Conservation (phyloP, 2,113 vertebrate genomes). For the Pangasianodon gigas region DNA sequence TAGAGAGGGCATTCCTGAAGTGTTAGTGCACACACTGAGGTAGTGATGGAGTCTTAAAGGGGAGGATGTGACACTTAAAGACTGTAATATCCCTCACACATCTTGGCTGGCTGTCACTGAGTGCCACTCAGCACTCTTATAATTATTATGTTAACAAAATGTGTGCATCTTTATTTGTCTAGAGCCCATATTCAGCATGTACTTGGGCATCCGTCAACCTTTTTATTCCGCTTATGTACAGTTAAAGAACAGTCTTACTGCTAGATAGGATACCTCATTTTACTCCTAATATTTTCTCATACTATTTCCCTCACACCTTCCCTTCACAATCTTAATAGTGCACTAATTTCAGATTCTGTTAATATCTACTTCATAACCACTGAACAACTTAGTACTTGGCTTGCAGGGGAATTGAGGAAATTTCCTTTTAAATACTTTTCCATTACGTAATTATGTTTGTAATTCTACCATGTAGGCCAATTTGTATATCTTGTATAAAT, state of each 20-base stretch:
- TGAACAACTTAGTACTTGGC: neutral
- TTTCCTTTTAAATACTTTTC: neutral
- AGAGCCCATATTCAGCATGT: neutral
- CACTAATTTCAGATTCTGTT: neutral
- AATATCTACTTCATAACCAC: neutral
- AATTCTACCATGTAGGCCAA: neutral
- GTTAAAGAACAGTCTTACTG: neutral
- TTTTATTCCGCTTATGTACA: neutral
- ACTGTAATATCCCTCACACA: constrained; percentile 64
- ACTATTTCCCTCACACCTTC: neutral
- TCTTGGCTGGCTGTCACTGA: constrained; percentile 43
- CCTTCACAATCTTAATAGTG: neutral
- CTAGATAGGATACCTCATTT: neutral
- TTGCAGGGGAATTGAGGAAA: neutral
- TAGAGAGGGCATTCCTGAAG: constrained; percentile 65
- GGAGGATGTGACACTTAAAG: constrained; percentile 72
- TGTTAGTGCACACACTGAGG: constrained; percentile 71
- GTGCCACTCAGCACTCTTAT: constrained; percentile 48
- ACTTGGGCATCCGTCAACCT: neutral
- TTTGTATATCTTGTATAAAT: neutral
- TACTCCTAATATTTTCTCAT: neutral
- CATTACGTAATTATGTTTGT: neutral
- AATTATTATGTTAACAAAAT: constrained; percentile 24
- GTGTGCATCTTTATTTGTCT: neutral
- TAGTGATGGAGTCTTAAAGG: constrained; percentile 62